Base-by-base conservation (phyloP, 2,797 vertebrate species). In the Huso huso region DNA sequence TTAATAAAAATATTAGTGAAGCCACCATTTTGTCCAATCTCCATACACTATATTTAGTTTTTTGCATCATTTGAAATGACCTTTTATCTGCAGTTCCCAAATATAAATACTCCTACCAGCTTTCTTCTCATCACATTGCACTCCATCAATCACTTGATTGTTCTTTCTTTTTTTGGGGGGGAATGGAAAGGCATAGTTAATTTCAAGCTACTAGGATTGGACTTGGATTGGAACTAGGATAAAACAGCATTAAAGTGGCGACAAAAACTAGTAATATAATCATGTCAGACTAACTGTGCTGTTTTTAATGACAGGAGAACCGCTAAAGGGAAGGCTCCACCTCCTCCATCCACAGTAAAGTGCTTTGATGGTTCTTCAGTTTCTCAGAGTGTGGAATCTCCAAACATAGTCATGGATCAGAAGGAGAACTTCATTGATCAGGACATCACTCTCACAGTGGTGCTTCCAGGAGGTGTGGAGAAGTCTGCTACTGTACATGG, bases 311-410 rank as follows among this genome's bases (percentile, higher is more conserved):
- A 51, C 83, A 98, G 95, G 87, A 92, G 89, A 84, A 97, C 94
- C 69, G 82, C 86, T 71, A 95, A 95, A 87, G 90, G 87, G 75
- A 96, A 94, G 87, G 95, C 94, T 37, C 95, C 96, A 0, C 88
- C 87, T 77, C 95, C 95, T 66, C 95, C 96, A 48, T 70, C 72
- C 51, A 89, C 86, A 71, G 75, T 82, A 70, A 90, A 87, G 75
- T 74, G 72, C 10, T 11, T 76, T 77, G 83, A 86, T 68, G 78
- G 82, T 70, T 80, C 86, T 69, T 78, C 82, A 3, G 81, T 82
- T 65, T 87, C 83, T 71, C 88, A 88, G 82, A 86, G 83, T 62
- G 80, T 83, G 66, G 88, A 83, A 66, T 74, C 81, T 67, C 73
- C 78, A 72, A 74, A 75, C 68, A 76, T 85, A 68, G 80, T 75